phyloP scores from a whole-genome alignment of 2,797 vertebrate species.

The Bovichtus diacanthus region DNA sequence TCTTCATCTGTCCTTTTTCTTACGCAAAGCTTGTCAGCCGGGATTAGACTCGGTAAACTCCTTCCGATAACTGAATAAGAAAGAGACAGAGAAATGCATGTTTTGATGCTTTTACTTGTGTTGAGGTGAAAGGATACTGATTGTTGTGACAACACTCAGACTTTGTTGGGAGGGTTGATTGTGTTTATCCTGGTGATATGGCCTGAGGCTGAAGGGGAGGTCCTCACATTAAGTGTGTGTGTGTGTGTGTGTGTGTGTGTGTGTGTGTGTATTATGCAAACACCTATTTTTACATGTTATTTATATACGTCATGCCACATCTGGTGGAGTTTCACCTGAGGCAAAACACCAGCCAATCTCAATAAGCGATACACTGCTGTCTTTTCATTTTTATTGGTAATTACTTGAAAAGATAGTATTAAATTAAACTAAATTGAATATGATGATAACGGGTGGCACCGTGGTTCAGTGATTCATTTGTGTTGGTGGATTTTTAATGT shows the following conservation, averaged over 20 bases:
- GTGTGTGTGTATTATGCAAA: background rate
- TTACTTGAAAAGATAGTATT: background rate
- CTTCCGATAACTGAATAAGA: conserved; percentile 5
- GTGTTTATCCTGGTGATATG: conserved; percentile 25
- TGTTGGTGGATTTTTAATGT: background rate
- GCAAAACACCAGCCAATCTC: background rate
- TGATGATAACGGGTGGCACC: background rate
- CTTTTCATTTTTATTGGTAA: background rate
- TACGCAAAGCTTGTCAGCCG: conserved; percentile 34
- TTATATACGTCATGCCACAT: conserved; percentile 26
- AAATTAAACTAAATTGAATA: background rate
- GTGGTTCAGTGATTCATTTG: background rate
- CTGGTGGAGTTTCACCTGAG: conserved; percentile 8
- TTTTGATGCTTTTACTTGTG: conserved; percentile 39
- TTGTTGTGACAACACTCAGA: conserved; percentile 37
- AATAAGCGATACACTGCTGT: background rate
- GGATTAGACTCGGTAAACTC: conserved; percentile 46
- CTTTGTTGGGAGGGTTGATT: conserved; percentile 37
- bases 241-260: conserved; percentile 1
- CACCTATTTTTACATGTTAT: conserved; percentile 17
- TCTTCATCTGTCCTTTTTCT: conserved; percentile 44
- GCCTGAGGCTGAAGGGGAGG: conserved; percentile 3
- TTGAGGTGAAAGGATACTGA: conserved; percentile 22
- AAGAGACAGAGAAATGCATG: conserved; percentile 4
- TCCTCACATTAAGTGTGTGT: conserved; percentile 5